Evolutionary conservation across 1,140 invertebrate species (phyloP), one percentile per base, ranked within the genome.

Genomic region (Latrodectus geometricus): DNA sequence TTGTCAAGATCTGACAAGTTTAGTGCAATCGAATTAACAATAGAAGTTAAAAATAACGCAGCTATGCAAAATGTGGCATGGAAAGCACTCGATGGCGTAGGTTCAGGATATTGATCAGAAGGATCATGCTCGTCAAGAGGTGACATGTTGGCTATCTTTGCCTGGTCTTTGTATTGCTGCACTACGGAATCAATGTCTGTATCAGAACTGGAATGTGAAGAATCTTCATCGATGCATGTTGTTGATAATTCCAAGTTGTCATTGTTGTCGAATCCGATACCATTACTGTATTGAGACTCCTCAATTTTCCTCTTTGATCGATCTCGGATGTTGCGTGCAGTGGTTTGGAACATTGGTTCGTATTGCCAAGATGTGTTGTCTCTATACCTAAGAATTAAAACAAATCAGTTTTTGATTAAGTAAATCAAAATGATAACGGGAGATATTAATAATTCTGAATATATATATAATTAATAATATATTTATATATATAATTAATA

Each of bases 321-420:
- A n/a, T 86, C 75, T 0, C 73, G 74, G 8, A 86, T n/a, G 15
- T 54, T 86, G n/a, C 23, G 23, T 14, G 74, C 83, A 21, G 74
- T 76, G 8, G 83, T 86, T 23, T 86, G 83, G 66, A 70, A 77
- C 83, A 86, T 86, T 0, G 83, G 83, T 48, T 86, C 83, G 14
- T 86, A 86, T 78, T 86, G 83, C 83, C 83, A 86, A 4, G 83
- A 35, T 49, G 65, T 86, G 52, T 77, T 86, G 23, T 86, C 83
- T 48, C 66, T 50, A 17, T 86, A 86, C 23, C 83, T 86, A n/a
- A 9, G 54, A 68, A 21, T 15, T 20, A 76, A 68, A 72, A 49
- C 0, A 52, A 74, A 74, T 48, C 5, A 48, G 52, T 4, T 56
- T 8, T 9, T 21, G 9, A 52, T 50, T 74, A 0, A 20, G n/a